A percentile compares a stretch with the other conserved stretches of the same genome.
Conservation (phyloP, 2,797 vertebrate species). For the Eurystomus glaucurus region DNA sequence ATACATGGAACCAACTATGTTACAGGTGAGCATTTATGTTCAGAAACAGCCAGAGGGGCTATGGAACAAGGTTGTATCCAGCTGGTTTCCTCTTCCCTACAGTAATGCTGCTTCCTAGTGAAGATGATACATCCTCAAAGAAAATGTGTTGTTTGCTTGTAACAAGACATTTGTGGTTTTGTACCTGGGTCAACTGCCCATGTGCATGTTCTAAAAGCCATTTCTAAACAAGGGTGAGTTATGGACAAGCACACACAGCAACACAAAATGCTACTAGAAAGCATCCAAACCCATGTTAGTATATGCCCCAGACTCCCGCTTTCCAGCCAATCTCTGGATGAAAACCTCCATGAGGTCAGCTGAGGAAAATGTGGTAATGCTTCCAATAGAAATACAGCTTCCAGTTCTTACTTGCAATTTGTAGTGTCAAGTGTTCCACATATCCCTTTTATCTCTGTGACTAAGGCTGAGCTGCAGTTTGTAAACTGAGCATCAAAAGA, state of each 20-base stretch:
- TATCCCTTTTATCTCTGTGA: background rate
- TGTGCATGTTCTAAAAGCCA: background rate
- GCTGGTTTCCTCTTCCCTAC: background rate
- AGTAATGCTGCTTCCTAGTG: background rate
- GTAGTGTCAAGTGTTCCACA: background rate
- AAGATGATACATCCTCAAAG: background rate
- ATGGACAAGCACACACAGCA: background rate
- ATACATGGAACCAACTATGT: background rate
- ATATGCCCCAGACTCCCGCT: fast-evolving
- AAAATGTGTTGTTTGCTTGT: background rate
- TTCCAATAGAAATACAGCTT: background rate
- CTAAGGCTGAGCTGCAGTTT: background rate
- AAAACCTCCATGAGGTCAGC: background rate
- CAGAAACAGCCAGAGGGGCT: background rate
- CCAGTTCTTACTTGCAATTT: background rate
- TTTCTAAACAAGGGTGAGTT: background rate
- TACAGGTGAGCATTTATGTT: background rate
- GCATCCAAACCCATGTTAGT: background rate
- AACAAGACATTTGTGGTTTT: background rate
- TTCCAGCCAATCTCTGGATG: background rate
- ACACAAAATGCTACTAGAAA: background rate
- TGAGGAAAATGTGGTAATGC: background rate
- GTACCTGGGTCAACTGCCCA: background rate
- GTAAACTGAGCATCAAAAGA: background rate
- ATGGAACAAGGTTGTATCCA: background rate